phyloP scores from a whole-genome alignment of 1,140 invertebrate genomes.

The Helicoverpa zea region DNA sequence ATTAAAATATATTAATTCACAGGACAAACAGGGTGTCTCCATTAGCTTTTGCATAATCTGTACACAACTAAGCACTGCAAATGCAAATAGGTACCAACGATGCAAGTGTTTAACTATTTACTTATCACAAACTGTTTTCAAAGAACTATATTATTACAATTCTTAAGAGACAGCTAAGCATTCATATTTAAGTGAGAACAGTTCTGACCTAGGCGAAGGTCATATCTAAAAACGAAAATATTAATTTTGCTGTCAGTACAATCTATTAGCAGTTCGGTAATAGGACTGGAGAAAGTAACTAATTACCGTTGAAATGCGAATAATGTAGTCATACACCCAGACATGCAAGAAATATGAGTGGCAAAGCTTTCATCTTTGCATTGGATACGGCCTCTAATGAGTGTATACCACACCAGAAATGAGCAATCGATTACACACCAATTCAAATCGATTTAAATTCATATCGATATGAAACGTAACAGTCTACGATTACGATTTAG shows the following conservation, averaged over 20 bases:
- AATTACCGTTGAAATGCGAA: constrained; percentile 56
- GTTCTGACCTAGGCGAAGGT: constrained; percentile 22
- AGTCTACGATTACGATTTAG: constrained; percentile 53
- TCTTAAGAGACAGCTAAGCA: not conserved
- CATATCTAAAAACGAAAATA: constrained; percentile 24
- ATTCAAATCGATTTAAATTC: constrained; percentile 41
- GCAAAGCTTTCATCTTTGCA: constrained; percentile 54
- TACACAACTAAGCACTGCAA: not conserved
- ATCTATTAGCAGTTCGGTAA: constrained; percentile 52
- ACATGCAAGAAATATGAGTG: constrained; percentile 53
- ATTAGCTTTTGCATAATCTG: not conserved
- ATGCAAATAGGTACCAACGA: not conserved
- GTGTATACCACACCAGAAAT: constrained; percentile 32
- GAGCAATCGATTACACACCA: constrained; percentile 36
- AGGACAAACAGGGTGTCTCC: not conserved
- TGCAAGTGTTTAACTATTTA: not conserved
- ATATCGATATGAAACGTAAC: constrained; percentile 58
- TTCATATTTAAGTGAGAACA: not conserved
- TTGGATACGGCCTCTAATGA: constrained; percentile 45
- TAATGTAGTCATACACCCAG: constrained; percentile 55
- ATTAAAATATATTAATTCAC: constrained; percentile 6
- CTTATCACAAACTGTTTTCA: not conserved
- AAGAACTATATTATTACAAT: not conserved
- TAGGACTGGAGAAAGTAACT: constrained; percentile 58
- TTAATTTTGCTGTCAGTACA: constrained; percentile 33